Percentiles rank a stretch among this genome's conserved stretches.
These are phyloP conservation scores for Cercopithecus mona DNA, from an alignment of 2,113 vertebrate species.

Conservation along the genomic window DNA sequence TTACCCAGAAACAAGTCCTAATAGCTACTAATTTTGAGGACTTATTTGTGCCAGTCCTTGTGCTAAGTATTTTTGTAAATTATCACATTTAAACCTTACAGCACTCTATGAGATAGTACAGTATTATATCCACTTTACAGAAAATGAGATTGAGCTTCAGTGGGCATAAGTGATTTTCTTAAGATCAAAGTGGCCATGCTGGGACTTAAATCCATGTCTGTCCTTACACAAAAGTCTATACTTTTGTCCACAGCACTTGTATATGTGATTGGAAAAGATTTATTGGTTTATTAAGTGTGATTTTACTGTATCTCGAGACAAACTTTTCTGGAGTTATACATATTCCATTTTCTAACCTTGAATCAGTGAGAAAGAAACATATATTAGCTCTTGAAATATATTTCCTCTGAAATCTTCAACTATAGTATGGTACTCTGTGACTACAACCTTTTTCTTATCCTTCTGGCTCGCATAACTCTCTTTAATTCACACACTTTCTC, in stretches of 20 bases:
- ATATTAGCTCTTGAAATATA: conserved; percentile 27
- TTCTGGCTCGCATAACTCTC: conserved; percentile 20
- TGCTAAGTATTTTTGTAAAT: conserved; percentile 39
- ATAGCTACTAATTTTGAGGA: conserved; percentile 28
- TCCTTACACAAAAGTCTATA: neutral
- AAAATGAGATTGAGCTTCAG: conserved; percentile 35
- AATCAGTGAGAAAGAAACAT: conserved; percentile 16
- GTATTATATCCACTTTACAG: conserved; percentile 33
- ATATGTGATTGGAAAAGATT: conserved; percentile 34
- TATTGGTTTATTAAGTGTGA: conserved; percentile 21
- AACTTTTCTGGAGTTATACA: neutral
- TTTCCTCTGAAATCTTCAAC: conserved; percentile 40
- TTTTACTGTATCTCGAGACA: conserved; percentile 1
- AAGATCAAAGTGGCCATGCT: conserved; percentile 1
- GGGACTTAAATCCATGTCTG: conserved; percentile 30
- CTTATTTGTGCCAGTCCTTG: conserved; percentile 30
- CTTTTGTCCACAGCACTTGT: neutral
- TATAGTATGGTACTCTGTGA: conserved; percentile 3
- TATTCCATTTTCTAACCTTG: conserved; percentile 34
- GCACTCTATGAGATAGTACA: neutral
- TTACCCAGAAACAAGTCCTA: conserved; percentile 20
- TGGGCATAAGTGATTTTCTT: conserved; percentile 13
- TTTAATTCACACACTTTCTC: neutral
- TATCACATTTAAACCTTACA: conserved; percentile 30
- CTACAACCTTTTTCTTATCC: conserved; percentile 24